Evolutionary conservation across 2,113 vertebrate genomes (phyloP).

Genomic region (Phyllostomus hastatus): DNA sequence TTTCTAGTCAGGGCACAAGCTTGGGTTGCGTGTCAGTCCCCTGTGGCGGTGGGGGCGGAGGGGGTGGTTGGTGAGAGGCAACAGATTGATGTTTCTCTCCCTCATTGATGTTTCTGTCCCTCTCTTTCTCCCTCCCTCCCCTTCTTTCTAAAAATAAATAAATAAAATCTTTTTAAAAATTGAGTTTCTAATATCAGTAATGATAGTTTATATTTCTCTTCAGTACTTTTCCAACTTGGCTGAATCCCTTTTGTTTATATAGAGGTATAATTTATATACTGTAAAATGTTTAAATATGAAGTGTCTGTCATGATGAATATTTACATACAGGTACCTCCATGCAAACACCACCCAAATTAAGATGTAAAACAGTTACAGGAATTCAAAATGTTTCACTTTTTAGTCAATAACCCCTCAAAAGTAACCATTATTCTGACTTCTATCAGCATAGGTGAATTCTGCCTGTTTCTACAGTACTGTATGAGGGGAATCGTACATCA

Average conservation of each 20-base stretch:
- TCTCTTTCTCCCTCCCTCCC: no score
- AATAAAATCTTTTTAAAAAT: background rate
- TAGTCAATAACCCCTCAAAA: background rate
- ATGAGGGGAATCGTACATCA: background rate
- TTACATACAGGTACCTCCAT: background rate
- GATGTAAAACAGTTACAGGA: background rate
- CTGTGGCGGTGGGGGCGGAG: no score
- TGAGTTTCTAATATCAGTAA: slow-evolving; percentile 33
- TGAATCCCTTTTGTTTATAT: background rate
- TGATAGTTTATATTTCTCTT: background rate
- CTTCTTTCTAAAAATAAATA: no score
- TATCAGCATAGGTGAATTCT: background rate
- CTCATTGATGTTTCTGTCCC: no score
- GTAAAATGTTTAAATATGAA: background rate
- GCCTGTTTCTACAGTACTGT: background rate
- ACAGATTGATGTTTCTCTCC: no score
- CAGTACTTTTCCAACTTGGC: background rate
- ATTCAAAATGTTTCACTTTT: background rate
- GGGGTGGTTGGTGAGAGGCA: no score
- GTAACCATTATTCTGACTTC: background rate
- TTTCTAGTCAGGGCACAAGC: no score
- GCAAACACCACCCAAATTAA: background rate
- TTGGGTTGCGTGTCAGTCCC: no score
- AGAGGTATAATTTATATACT: background rate
- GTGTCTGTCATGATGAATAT: background rate